Evolutionary conservation across 2,113 vertebrate species (phyloP).

Genomic region (Hoplias malabaricus): DNA sequence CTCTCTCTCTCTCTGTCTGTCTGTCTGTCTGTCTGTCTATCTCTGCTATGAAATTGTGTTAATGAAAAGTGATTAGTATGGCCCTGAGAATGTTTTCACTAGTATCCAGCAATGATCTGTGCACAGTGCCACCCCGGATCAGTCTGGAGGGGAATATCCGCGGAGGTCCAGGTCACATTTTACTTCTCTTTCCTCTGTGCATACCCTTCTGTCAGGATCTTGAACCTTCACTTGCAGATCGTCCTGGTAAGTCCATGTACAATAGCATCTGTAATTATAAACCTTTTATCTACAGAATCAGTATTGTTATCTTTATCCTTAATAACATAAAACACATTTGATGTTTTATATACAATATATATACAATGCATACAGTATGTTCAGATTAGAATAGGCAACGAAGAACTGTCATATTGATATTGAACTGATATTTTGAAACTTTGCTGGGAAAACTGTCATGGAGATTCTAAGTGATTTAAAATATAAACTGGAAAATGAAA

Average conservation of each 20-base stretch:
- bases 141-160: slow-evolving; percentile 14
- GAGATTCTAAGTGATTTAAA: too few relatives aligned
- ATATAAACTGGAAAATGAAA: too few relatives aligned
- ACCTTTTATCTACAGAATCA: too few relatives aligned
- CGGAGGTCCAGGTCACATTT: background rate
- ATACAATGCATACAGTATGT: too few relatives aligned
- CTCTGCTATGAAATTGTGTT: background rate
- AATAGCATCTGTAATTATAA: background rate
- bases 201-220: background rate
- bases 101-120: slow-evolving; percentile 32
- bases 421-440: too few relatives aligned
- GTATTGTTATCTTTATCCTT: too few relatives aligned
- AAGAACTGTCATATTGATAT: too few relatives aligned
- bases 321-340: too few relatives aligned
- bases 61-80: slow-evolving; percentile 10
- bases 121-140: background rate
- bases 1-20: background rate
- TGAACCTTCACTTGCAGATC: background rate
- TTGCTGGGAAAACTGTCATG: too few relatives aligned
- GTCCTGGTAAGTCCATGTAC: background rate
- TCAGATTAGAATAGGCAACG: too few relatives aligned
- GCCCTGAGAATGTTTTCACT: background rate
- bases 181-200: background rate
- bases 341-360: too few relatives aligned
- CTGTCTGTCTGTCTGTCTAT: background rate